Evolutionary conservation across 2,888 invertebrate genomes (phyloP).

Genomic region (Syrista parreyssii): DNA sequence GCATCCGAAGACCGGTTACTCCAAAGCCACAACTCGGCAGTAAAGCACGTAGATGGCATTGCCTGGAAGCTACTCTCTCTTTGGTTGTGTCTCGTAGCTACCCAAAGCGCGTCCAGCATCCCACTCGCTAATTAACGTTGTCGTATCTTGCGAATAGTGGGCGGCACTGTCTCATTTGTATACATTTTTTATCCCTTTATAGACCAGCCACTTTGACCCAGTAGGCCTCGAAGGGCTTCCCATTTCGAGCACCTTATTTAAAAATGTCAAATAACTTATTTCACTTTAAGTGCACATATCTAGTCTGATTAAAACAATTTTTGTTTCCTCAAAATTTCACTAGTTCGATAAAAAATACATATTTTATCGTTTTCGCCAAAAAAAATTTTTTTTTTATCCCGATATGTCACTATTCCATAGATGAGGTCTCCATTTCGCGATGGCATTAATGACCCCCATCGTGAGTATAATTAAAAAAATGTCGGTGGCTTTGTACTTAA

Average conservation of each 20-base stretch:
- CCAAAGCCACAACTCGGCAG: background rate
- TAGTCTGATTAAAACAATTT: background rate
- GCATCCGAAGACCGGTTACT: background rate
- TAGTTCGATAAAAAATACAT: background rate
- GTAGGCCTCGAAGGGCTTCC: background rate
- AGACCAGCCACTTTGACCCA: background rate
- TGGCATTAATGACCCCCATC: conserved; percentile 31
- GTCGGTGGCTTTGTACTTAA: conserved; percentile 22
- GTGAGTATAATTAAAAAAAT: conserved; percentile 28
- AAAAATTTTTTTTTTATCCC: background rate
- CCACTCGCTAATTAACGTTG: conserved; percentile 7
- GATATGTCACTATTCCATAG: conserved; percentile 12
- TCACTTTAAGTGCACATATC: background rate
- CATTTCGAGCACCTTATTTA: background rate
- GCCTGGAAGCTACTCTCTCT: conserved; percentile 2
- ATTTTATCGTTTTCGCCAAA: background rate
- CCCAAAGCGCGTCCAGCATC: background rate
- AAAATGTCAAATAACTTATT: background rate
- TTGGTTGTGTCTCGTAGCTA: background rate
- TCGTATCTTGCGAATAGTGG: conserved; percentile 4
- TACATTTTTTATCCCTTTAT: background rate
- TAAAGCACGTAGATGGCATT: conserved; percentile 5
- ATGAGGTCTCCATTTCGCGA: conserved; percentile 24
- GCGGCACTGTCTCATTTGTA: conserved; percentile 7
- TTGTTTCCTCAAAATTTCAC: background rate